A percentile compares a stretch with the other conserved stretches of the same genome.
phyloP scores from a whole-genome alignment of 2,888 invertebrate species.

The Eledona agricola region DNA sequence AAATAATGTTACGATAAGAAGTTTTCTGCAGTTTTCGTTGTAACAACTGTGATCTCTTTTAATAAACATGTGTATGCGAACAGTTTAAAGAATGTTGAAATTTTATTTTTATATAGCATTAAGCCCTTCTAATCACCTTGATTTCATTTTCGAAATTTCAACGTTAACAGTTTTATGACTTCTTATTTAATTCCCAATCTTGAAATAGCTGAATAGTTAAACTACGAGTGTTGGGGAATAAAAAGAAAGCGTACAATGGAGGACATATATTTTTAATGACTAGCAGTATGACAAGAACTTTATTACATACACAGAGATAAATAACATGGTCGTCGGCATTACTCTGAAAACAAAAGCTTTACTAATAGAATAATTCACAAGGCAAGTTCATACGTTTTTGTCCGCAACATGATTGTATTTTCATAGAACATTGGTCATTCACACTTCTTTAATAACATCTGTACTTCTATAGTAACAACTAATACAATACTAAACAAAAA shows the following conservation, averaged over 20 bases:
- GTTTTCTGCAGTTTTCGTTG: too few species aligned
- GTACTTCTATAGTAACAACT: slow-evolving; percentile 29
- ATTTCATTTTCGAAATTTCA: too few species aligned
- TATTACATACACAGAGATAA: slow-evolving; percentile 58
- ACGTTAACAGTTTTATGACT: too few species aligned
- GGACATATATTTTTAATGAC: slow-evolving; percentile 61
- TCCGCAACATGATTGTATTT: slow-evolving; percentile 54
- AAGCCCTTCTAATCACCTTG: too few species aligned
- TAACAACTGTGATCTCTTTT: too few species aligned
- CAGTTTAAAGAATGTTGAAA: too few species aligned
- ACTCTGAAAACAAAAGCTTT: slow-evolving; percentile 54
- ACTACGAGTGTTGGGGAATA: too few species aligned
- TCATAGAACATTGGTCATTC: slow-evolving; percentile 51
- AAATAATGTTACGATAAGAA: too few species aligned
- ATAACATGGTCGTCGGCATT: slow-evolving; percentile 56
- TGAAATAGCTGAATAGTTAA: slow-evolving; percentile 8
- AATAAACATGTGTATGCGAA: too few species aligned
- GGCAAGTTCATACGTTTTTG: slow-evolving; percentile 52
- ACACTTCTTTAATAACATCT: slow-evolving; percentile 34
- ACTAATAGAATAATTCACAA: slow-evolving; percentile 53
- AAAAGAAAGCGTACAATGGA: slow-evolving; percentile 54
- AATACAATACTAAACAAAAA: slow-evolving; percentile 31
- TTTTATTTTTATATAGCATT: too few species aligned
- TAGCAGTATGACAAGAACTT: slow-evolving; percentile 58
- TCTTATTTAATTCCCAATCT: too few species aligned